phyloP scores from a whole-genome alignment of 2,113 vertebrate genomes.

The Calcarius ornatus region DNA sequence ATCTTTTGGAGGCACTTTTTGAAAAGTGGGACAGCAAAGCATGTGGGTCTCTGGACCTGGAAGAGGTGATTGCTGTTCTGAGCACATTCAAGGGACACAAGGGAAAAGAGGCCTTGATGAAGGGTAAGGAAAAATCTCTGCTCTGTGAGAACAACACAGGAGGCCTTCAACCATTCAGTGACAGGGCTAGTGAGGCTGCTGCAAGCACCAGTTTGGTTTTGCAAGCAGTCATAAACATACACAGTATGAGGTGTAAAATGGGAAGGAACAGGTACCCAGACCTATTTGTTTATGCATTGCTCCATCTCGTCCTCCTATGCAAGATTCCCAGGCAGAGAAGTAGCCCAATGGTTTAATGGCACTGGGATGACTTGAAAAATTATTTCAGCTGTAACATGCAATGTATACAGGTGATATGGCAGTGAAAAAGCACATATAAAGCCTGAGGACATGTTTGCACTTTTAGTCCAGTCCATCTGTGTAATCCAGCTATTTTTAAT shows the following conservation, averaged over 20 bases:
- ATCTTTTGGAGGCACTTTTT: conserved; percentile 74
- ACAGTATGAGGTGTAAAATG: not conserved
- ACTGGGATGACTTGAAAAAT: not conserved
- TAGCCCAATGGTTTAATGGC: not conserved
- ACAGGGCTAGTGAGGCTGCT: not conserved
- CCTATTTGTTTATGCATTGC: not conserved
- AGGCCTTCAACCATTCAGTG: not conserved
- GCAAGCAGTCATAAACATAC: not conserved
- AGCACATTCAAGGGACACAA: conserved; percentile 68
- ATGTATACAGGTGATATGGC: not conserved
- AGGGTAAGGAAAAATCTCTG: conserved; percentile 61
- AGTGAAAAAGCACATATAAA: not conserved
- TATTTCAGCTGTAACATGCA: not conserved
- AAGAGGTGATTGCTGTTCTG: conserved; percentile 66
- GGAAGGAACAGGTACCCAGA: not conserved
- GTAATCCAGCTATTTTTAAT: not conserved
- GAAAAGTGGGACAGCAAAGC: conserved; percentile 74
- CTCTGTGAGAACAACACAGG: not conserved
- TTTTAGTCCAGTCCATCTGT: not conserved
- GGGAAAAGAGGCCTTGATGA: conserved; percentile 68
- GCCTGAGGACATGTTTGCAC: not conserved
- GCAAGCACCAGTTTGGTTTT: not conserved
- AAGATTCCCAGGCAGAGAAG: not conserved
- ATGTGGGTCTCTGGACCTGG: conserved; percentile 70
- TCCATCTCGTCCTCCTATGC: not conserved